Conservation (phyloP, 2,113 vertebrate species). For the Struthidea cinerea region DNA sequence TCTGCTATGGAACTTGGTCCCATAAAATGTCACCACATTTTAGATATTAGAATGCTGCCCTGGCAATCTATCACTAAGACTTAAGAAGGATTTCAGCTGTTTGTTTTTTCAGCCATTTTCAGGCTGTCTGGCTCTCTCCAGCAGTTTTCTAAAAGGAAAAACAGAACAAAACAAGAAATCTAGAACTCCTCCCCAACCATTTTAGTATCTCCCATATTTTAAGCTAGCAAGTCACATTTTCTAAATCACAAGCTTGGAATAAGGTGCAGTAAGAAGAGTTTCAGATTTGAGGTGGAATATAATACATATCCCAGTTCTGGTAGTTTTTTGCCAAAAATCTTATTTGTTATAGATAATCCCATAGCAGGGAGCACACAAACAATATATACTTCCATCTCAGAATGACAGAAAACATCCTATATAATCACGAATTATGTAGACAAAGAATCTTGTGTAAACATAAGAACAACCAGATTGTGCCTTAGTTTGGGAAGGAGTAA, state of each 20-base stretch:
- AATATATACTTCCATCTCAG: neutral
- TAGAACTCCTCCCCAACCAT: neutral
- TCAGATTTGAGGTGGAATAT: neutral
- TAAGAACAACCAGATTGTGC: neutral
- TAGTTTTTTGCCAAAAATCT: conserved; percentile 18
- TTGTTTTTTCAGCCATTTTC: neutral
- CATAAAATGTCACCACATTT: neutral
- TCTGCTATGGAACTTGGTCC: neutral
- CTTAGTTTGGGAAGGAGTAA: conserved; percentile 28
- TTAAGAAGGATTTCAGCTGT: neutral
- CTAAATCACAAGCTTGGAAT: conserved; percentile 23
- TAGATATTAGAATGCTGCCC: neutral
- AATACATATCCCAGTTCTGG: conserved; percentile 25
- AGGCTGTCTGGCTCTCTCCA: neutral
- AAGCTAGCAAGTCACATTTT: conserved; percentile 28
- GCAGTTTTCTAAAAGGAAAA: conserved; percentile 7
- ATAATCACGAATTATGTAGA: conserved; percentile 3
- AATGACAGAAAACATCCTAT: conserved; percentile 35
- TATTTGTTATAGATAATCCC: neutral
- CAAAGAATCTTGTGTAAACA: conserved; percentile 31
- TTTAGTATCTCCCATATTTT: neutral
- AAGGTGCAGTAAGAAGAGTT: conserved; percentile 58
- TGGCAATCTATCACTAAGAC: neutral
- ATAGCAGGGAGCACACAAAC: neutral
- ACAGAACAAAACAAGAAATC: neutral